phyloP scores from a whole-genome alignment of 2,888 invertebrate species.

The Idaea biselata region DNA sequence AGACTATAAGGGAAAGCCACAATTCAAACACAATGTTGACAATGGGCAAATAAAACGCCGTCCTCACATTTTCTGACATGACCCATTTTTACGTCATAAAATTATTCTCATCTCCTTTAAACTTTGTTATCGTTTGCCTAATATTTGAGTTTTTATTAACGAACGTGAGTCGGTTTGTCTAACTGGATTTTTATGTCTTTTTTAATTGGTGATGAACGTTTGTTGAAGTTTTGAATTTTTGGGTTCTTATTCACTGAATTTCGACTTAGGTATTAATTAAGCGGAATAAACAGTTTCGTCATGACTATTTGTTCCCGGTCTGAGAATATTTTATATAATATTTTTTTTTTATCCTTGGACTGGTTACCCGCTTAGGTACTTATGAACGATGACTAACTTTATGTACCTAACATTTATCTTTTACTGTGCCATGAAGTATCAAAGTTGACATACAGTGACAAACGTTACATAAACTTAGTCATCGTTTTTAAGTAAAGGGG shows the following conservation, averaged over 20 bases:
- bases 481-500: too few relatives aligned
- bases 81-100: constrained; percentile 66
- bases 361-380: too few relatives aligned
- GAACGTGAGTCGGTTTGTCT: constrained; percentile 40
- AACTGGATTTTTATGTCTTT: constrained; percentile 25
- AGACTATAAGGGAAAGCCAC: constrained; percentile 41
- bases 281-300: not conserved
- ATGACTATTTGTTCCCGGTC: not conserved
- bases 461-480: too few relatives aligned
- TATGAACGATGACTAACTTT: too few relatives aligned
- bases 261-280: not conserved
- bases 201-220: constrained; percentile 15
- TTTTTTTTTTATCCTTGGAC: too few relatives aligned
- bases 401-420: too few relatives aligned
- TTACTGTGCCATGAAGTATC: too few relatives aligned
- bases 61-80: constrained; percentile 50
- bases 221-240: constrained; percentile 7
- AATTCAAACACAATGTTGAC: constrained; percentile 59
- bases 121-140: constrained; percentile 61
- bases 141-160: constrained; percentile 66
- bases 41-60: constrained; percentile 61
- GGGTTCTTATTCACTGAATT: constrained; percentile 6
- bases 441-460: too few relatives aligned
- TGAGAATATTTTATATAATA: constrained; percentile 11
- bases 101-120: constrained; percentile 58